Evolutionary conservation across 2,113 vertebrate species (phyloP).

Genomic region (Apeltes quadracus): DNA sequence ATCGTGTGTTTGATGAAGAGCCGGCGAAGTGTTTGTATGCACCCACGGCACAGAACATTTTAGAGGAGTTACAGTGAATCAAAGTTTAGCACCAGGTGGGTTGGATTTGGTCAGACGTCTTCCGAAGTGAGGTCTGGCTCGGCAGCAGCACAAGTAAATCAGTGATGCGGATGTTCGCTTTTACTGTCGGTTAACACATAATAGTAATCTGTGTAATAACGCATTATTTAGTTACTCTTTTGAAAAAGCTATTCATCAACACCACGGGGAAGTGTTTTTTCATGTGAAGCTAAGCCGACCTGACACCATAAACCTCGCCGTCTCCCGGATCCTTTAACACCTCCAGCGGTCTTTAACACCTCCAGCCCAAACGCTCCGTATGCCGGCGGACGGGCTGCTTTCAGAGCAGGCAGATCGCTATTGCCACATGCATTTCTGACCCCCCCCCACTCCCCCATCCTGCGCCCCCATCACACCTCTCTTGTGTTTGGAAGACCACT

Average conservation of each 20-base stretch:
- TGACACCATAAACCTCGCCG: slow-evolving; percentile 32
- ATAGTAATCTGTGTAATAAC: background rate
- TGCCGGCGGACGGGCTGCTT: slow-evolving; percentile 5
- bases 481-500: background rate
- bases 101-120: slow-evolving; percentile 8
- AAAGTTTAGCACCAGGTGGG: background rate
- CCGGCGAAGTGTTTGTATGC: background rate
- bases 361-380: slow-evolving; percentile 22
- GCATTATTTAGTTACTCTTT: background rate
- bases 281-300: slow-evolving; percentile 21
- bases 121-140: background rate
- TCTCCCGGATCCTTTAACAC: slow-evolving; percentile 46
- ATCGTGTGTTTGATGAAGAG: background rate
- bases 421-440: slow-evolving; percentile 10
- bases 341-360: slow-evolving; percentile 41
- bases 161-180: slow-evolving; percentile 27
- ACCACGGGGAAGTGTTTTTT: slow-evolving; percentile 2
- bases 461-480: background rate
- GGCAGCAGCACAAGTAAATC: slow-evolving; percentile 22
- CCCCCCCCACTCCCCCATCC: background rate
- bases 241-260: background rate
- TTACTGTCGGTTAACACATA: background rate
- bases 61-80: background rate
- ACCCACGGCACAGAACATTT: background rate
- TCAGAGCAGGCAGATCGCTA: slow-evolving; percentile 4